These are phyloP conservation scores for Cosmia pyralina DNA, from an alignment of 2,888 invertebrate genomes.

Conservation along the genomic window DNA sequence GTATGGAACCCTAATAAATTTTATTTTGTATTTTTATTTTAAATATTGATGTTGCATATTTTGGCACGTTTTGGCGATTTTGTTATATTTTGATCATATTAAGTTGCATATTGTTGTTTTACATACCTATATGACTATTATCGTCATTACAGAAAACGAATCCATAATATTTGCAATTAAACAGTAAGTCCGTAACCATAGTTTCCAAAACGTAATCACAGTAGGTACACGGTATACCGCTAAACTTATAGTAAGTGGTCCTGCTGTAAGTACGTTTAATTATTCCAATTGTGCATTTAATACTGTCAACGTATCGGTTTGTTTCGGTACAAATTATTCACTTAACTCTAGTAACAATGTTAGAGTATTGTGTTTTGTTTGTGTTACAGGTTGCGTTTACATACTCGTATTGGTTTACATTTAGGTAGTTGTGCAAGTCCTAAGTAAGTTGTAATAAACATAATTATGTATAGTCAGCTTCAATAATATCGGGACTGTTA, in stretches of 20 bases:
- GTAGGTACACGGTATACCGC: not conserved
- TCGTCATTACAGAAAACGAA: not conserved
- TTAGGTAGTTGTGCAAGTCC: not conserved
- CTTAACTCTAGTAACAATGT: slow-evolving; percentile 1
- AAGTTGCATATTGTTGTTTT: not conserved
- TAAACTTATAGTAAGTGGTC: slow-evolving; percentile 22
- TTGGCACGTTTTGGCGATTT: too few species aligned
- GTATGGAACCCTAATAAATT: too few species aligned
- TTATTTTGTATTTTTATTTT: not conserved
- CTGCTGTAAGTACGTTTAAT: slow-evolving; percentile 40
- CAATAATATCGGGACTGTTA: too few species aligned
- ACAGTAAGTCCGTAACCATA: not conserved
- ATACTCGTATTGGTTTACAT: not conserved
- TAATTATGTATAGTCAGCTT: too few species aligned
- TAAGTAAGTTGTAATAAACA: not conserved
- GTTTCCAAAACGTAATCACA: slow-evolving; percentile 30
- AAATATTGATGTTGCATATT: not conserved
- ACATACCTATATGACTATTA: not conserved
- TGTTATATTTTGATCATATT: too few species aligned
- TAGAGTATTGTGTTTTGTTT: slow-evolving; percentile 5
- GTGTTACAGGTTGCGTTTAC: not conserved
- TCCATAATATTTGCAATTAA: not conserved
- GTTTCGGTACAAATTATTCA: slow-evolving; percentile 16
- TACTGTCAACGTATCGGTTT: not conserved
- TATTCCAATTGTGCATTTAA: slow-evolving; percentile 43